These are phyloP conservation scores for Baronia brevicornis DNA, from an alignment of 2,888 invertebrate genomes.

Conservation along the genomic window DNA sequence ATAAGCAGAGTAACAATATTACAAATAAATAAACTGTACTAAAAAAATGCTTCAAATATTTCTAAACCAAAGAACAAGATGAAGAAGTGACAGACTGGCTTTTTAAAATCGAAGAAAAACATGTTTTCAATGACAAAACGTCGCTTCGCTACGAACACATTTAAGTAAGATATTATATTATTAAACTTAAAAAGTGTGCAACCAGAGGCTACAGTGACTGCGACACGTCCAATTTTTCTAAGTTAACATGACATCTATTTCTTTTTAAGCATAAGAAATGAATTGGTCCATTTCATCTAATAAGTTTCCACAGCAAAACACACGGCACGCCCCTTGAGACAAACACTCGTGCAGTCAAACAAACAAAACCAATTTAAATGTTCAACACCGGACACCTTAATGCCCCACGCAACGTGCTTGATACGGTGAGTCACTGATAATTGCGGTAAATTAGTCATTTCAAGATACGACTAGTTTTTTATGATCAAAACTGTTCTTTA, in stretches of 20 bases:
- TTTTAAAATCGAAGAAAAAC: too few species aligned
- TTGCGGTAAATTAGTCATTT: slow-evolving; percentile 2
- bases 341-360: slow-evolving; percentile 33
- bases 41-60: too few species aligned
- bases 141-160: too few species aligned
- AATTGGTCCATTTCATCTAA: slow-evolving; percentile 8
- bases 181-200: too few species aligned
- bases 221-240: not conserved
- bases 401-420: slow-evolving; percentile 41
- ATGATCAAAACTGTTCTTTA: too few species aligned
- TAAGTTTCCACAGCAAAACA: slow-evolving; percentile 17
- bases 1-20: too few species aligned
- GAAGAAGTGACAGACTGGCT: too few species aligned
- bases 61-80: too few species aligned
- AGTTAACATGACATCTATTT: slow-evolving; percentile 3
- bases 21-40: too few species aligned
- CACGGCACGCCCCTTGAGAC: slow-evolving; percentile 27
- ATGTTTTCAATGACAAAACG: too few species aligned
- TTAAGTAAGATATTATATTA: too few species aligned
- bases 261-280: slow-evolving; percentile 4
- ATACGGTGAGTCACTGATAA: slow-evolving; percentile 30
- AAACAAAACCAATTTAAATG: slow-evolving; percentile 38
- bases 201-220: too few species aligned
- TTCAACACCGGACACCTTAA: slow-evolving; percentile 42
- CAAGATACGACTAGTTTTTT: not conserved